phyloP scores from a whole-genome alignment of 1,140 invertebrate genomes.

The Matsumurasca onukii region DNA sequence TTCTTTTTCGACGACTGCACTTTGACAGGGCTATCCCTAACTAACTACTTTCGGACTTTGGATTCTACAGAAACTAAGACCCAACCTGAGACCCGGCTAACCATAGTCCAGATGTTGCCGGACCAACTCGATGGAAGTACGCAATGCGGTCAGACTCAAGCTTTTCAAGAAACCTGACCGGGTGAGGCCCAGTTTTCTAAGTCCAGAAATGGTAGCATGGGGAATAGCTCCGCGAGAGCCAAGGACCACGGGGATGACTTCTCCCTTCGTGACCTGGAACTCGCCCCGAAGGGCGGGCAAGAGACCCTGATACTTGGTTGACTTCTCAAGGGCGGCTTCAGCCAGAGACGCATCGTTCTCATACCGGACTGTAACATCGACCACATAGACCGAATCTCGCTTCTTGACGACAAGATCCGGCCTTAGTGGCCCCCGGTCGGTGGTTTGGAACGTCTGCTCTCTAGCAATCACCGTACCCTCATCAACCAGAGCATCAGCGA shows the following conservation, averaged over 20 bases:
- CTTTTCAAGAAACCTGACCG: background rate
- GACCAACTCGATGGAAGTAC: background rate
- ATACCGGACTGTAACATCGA: conserved; percentile 8
- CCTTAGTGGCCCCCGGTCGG: background rate
- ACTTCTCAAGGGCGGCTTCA: background rate
- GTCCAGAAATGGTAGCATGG: background rate
- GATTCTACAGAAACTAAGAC: conserved; percentile 48
- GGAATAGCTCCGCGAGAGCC: background rate
- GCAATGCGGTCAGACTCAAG: background rate
- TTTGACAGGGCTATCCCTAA: no score
- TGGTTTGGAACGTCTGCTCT: conserved; percentile 4
- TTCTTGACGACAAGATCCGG: conserved; percentile 1
- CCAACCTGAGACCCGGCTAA: background rate
- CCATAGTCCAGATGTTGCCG: background rate
- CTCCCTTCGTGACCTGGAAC: background rate
- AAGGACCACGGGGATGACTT: background rate
- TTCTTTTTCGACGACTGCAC: no score
- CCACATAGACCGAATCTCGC: background rate
- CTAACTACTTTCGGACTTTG: no score
- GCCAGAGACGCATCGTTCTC: background rate
- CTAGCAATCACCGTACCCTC: background rate
- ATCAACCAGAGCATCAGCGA: background rate
- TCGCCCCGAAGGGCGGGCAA: background rate
- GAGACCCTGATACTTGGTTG: background rate
- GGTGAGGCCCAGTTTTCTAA: background rate